phyloP scores from a whole-genome alignment of 2,888 invertebrate genomes.

The Drymonia ruficornis region DNA sequence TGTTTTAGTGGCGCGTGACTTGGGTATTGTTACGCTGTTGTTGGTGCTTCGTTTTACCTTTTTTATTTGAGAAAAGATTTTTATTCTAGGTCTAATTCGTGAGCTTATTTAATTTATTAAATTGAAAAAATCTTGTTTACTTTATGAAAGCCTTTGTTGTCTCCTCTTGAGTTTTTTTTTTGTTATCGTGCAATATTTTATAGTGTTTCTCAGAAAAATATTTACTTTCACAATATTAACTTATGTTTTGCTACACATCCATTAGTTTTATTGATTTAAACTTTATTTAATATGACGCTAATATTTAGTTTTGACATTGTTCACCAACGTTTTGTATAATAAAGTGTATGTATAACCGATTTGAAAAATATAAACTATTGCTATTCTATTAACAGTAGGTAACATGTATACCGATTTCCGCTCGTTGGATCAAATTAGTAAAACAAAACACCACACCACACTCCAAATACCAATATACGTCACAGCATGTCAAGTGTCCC shows the following conservation, averaged over 20 bases:
- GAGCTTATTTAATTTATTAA: background rate
- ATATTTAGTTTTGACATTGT: no score
- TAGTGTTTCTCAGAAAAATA: no score
- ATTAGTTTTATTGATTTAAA: no score
- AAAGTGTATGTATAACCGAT: no score
- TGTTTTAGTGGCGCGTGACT: background rate
- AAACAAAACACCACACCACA: slow-evolving; percentile 18
- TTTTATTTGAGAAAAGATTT: background rate
- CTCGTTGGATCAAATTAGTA: slow-evolving; percentile 6
- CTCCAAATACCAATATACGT: slow-evolving; percentile 42
- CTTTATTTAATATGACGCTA: no score
- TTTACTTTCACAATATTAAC: no score
- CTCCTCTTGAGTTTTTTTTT: background rate
- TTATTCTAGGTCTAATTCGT: background rate
- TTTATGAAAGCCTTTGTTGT: background rate
- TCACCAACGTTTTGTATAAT: no score
- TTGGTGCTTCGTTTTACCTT: slow-evolving; percentile 1
- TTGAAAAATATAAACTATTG: no score
- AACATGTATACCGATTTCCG: background rate
- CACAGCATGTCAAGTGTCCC: slow-evolving; percentile 45
- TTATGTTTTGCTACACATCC: no score
- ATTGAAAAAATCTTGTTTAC: background rate
- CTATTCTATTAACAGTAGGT: background rate
- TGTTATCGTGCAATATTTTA: no score
- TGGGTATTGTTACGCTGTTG: slow-evolving; percentile 1